Evolutionary conservation across 2,797 vertebrate species (phyloP), one percentile per base, ranked within the genome.

Genomic region (Onychomys torridus): DNA sequence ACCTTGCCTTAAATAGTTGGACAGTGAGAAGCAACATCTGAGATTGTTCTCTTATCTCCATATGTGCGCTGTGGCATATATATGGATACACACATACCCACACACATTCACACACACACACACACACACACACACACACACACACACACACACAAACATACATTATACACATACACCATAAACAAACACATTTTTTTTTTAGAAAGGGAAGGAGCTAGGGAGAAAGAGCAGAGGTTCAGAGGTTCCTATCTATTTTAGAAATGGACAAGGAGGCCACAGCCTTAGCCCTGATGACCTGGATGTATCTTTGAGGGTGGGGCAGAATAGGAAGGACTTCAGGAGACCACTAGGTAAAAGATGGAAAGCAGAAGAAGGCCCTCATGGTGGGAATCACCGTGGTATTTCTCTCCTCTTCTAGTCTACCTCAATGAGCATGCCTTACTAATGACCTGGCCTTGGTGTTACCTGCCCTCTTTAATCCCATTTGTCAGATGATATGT

Each of bases 221-320:
- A 69, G 63, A 71, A 55, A n/a, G 4, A 49, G 3, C 76, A 73
- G 82, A 43, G 8, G 19, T 71, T 76, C 25, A 43, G 21, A 34
- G 16, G 16, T 17, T 19, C 6, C 14, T 46, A 46, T 34, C 21
- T 71, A 27, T 40, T 73, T 52, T 87, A n/a, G 37, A 63, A 13
- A 32, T 43, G 49, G 12, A 3, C 1, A 29, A 32, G 46, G 29
- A n/a, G 2, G 5, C 3, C 37, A 9, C 1, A 19, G 6, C 16
- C 8, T 59, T 52, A 19, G 49, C 29, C 13, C 4, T 78, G 1
- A 34, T 89, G 10, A 17, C 21, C n/a, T n/a, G 7, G n/a, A 32
- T 10, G 2, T 43, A 12, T 16, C n/a, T 3, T 67, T 83, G 29
- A 76, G 37, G 61, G 32, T 49, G 23, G 23, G 27, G 8, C 3